phyloP scores from a whole-genome alignment of 2,113 vertebrate species.

The Ellobius talpinus region DNA sequence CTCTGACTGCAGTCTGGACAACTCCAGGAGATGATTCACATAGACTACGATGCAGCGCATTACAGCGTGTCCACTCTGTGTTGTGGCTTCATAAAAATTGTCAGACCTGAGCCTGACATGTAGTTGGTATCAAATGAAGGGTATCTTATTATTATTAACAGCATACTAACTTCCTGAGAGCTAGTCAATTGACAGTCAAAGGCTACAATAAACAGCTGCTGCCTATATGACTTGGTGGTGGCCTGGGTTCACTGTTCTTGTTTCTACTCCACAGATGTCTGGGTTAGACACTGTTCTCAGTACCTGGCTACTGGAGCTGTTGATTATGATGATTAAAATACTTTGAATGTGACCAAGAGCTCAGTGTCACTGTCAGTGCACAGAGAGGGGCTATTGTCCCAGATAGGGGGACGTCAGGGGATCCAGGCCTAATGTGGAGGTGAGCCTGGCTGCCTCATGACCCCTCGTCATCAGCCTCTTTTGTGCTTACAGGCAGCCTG shows the following conservation, averaged over 20 bases:
- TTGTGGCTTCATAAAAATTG: neutral
- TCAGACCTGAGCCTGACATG: too few species aligned
- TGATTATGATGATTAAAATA: neutral
- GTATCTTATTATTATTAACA: too few species aligned
- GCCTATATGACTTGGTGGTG: neutral
- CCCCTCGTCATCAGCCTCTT: slow-evolving; percentile 14
- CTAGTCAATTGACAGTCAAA: too few species aligned
- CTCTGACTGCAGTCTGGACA: neutral
- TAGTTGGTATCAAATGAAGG: too few species aligned
- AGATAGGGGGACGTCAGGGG: neutral
- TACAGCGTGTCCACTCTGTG: neutral
- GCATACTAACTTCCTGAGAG: too few species aligned
- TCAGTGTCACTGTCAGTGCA: neutral
- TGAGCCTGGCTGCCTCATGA: neutral
- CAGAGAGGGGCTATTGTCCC: neutral
- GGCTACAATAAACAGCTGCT: too few species aligned
- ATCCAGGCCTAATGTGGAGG: neutral
- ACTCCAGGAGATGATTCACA: neutral
- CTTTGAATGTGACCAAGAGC: neutral
- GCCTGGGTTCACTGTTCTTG: neutral
- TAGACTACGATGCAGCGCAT: neutral
- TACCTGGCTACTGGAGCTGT: neutral
- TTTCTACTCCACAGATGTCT: neutral
- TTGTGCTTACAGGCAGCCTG: slow-evolving; percentile 74
- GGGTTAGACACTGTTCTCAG: neutral